phyloP scores from a whole-genome alignment of 1,140 invertebrate species.

The Bombus superbus region DNA sequence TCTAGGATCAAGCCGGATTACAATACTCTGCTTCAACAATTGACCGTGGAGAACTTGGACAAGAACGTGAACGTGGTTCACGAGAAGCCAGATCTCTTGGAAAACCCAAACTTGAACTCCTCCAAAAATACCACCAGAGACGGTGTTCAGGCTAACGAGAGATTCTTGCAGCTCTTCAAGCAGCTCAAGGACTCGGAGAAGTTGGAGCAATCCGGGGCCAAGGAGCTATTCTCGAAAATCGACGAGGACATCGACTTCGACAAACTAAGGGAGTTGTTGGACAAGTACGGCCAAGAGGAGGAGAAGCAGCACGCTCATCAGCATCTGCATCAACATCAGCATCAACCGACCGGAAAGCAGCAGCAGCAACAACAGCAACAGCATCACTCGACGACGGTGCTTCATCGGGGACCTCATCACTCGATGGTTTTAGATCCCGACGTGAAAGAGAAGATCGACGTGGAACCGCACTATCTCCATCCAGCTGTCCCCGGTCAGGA shows the following conservation, averaged over 20 bases:
- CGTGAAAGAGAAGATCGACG: constrained; percentile 82
- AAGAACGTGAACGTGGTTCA: constrained; percentile 75
- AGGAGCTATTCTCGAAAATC: constrained; percentile 74
- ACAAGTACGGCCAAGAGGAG: constrained; percentile 71
- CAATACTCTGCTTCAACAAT: constrained; percentile 75
- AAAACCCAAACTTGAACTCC: constrained; percentile 78
- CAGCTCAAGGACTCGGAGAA: constrained; percentile 76
- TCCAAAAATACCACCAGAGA: constrained; percentile 75
- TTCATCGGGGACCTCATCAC: constrained; percentile 79
- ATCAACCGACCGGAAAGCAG: constrained; percentile 66
- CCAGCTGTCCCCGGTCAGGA: constrained; percentile 82
- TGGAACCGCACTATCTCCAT: constrained; percentile 82
- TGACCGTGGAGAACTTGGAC: constrained; percentile 75
- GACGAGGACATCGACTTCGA: constrained; percentile 75
- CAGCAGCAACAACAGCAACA: constrained; percentile 71
- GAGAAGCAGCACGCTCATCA: constrained; percentile 68
- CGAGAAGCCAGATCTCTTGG: constrained; percentile 78
- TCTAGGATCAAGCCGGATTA: constrained; percentile 80
- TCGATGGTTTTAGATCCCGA: constrained; percentile 78
- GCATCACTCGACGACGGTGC: constrained; percentile 68
- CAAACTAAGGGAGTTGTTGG: constrained; percentile 74
- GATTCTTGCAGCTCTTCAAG: constrained; percentile 76
- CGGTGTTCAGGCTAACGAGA: constrained; percentile 74
- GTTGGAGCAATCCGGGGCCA: constrained; percentile 70
- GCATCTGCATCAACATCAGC: constrained; percentile 66